A percentile compares a stretch with the other conserved stretches of the same genome.
These are phyloP conservation scores for Drosophila ogumai DNA, from an alignment of 1,140 invertebrate species.

Conservation along the genomic window DNA sequence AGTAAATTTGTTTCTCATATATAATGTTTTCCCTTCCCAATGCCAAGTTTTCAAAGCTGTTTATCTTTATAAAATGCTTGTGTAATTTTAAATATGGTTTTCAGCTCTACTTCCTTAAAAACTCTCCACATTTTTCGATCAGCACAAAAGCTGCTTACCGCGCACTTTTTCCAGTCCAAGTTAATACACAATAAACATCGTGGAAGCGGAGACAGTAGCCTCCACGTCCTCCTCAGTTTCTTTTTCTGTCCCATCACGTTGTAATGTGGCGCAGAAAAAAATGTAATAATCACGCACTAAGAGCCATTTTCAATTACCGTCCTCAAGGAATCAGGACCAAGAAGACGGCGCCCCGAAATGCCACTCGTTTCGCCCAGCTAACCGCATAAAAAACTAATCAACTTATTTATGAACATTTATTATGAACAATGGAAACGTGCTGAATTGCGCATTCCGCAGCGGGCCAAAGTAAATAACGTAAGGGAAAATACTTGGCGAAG, in stretches of 20 bases:
- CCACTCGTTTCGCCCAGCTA: conserved; percentile 35
- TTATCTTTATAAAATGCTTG: not conserved
- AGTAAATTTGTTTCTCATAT: no score
- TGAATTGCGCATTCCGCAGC: conserved; percentile 70
- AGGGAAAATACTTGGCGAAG: conserved; percentile 33
- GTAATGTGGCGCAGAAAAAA: conserved; percentile 50
- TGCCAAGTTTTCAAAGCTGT: not conserved
- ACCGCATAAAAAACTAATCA: conserved; percentile 82
- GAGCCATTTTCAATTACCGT: conserved; percentile 78
- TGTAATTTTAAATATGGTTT: conserved; percentile 23
- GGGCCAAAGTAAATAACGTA: conserved; percentile 46
- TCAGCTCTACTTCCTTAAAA: not conserved
- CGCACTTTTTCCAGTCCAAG: conserved; percentile 60
- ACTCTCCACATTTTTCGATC: conserved; percentile 36
- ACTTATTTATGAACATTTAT: conserved; percentile 83
- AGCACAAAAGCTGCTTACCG: conserved; percentile 68
- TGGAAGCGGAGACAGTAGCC: conserved; percentile 25
- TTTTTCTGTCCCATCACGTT: conserved; percentile 63
- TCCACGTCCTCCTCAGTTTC: not conserved
- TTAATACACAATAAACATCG: conserved; percentile 57
- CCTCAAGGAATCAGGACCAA: conserved; percentile 39
- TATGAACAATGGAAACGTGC: conserved; percentile 77
- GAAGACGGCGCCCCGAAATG: conserved; percentile 58
- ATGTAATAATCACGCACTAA: conserved; percentile 80
- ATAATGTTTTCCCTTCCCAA: no score